Evolutionary conservation across 2,113 vertebrate species (phyloP).

Genomic region (Poeciliopsis prolifica): DNA sequence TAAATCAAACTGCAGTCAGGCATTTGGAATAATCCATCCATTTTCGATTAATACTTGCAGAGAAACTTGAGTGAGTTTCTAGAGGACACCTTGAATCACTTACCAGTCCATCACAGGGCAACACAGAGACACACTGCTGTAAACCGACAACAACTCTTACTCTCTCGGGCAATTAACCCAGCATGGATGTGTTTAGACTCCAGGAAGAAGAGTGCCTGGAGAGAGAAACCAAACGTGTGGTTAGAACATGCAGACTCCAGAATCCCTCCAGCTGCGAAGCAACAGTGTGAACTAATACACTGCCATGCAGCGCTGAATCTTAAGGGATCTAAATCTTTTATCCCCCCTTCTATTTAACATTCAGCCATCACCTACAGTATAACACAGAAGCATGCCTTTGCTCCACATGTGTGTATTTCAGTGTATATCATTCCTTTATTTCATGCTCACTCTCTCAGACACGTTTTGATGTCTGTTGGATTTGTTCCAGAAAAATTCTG

Average conservation of each 20-base stretch:
- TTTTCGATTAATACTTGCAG: neutral
- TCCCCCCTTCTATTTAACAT: neutral
- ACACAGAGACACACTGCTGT: neutral
- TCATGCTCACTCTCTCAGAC: neutral
- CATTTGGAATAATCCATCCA: neutral
- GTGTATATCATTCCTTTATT: neutral
- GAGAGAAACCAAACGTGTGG: neutral
- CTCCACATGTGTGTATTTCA: neutral
- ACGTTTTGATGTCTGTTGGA: neutral
- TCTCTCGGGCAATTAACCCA: neutral
- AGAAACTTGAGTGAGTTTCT: neutral
- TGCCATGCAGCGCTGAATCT: neutral
- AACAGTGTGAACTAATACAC: neutral
- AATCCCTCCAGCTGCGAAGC: neutral
- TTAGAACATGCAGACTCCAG: neutral
- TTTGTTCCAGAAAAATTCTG: conserved; percentile 26
- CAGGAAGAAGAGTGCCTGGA: neutral
- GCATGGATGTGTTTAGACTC: neutral
- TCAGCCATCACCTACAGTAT: neutral
- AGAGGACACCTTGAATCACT: neutral
- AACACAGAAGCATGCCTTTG: neutral
- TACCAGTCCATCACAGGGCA: neutral
- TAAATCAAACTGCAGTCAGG: neutral
- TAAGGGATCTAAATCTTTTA: neutral
- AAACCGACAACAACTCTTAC: neutral